These are phyloP conservation scores for Diadromus collaris DNA, from an alignment of 2,888 invertebrate species.

Conservation along the genomic window DNA sequence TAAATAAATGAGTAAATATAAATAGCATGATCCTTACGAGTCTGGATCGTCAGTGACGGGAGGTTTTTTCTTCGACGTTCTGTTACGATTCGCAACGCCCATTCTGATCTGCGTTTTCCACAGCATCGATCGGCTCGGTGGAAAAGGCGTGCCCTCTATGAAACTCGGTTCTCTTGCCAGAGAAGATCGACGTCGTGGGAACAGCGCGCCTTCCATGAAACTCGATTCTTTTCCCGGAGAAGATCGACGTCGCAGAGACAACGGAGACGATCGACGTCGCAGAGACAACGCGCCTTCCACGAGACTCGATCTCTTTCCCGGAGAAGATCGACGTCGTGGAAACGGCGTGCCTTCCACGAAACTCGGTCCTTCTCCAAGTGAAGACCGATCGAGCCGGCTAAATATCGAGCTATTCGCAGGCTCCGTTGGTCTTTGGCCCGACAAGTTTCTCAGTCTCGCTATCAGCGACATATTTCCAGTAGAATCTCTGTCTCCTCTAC, in stretches of 20 bases:
- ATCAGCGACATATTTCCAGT: conserved; percentile 64
- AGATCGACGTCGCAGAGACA: too few species aligned
- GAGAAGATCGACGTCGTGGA: not conserved
- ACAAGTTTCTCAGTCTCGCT: conserved; percentile 64
- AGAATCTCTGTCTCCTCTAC: conserved; percentile 17
- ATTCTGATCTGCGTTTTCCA: conserved; percentile 64
- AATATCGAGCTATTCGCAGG: not conserved
- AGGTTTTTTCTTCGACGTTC: not conserved
- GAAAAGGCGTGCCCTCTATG: conserved; percentile 71
- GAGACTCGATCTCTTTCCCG: conserved; percentile 55
- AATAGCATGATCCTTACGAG: conserved; percentile 27
- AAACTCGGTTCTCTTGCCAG: conserved; percentile 54
- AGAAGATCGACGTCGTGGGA: not conserved
- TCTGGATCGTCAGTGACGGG: not conserved
- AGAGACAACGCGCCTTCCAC: conserved; percentile 71
- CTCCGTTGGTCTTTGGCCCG: conserved; percentile 26
- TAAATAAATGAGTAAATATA: not conserved
- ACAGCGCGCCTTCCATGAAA: not conserved
- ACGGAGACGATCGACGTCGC: conserved; percentile 66
- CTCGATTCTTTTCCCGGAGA: too few species aligned
- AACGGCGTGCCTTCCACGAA: too few species aligned
- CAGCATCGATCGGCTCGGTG: conserved; percentile 67
- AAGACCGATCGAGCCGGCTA: conserved; percentile 10
- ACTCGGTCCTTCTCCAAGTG: too few species aligned
- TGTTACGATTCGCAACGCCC: conserved; percentile 36